A percentile compares a stretch with the other conserved stretches of the same genome.
phyloP scores from a whole-genome alignment of 2,797 vertebrate genomes.

The Poeciliopsis infans region DNA sequence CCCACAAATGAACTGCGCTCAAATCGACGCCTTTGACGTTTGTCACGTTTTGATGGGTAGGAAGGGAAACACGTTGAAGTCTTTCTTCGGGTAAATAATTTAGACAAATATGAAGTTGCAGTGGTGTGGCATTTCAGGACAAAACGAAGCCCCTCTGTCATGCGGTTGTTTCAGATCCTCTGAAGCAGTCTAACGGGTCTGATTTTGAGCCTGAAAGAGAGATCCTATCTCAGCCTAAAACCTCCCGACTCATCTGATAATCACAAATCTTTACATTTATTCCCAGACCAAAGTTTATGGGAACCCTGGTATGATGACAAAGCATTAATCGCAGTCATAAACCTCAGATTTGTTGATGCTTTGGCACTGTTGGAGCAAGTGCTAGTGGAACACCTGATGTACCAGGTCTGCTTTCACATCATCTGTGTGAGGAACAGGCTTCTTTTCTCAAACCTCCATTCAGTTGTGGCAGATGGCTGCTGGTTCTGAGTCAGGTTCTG shows the following conservation, averaged over 20 bases:
- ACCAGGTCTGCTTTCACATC: not conserved
- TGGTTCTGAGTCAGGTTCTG: too few relatives aligned
- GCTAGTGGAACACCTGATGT: not conserved
- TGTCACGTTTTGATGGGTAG: not conserved
- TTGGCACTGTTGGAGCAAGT: not conserved
- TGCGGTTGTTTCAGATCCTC: not conserved
- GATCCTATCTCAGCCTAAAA: too few relatives aligned
- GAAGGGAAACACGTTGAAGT: not conserved
- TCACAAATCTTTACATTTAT: too few relatives aligned
- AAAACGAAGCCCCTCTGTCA: not conserved
- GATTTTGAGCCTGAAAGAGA: not conserved
- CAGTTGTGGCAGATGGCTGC: too few relatives aligned
- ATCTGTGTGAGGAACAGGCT: not conserved
- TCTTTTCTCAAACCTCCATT: too few relatives aligned
- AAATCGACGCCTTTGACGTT: not conserved
- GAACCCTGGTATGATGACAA: not conserved
- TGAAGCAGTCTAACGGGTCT: not conserved
- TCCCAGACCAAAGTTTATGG: not conserved
- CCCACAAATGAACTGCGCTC: conserved; percentile 30
- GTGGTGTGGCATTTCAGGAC: not conserved
- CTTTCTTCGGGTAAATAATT: not conserved
- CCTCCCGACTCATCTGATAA: too few relatives aligned
- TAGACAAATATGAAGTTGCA: not conserved
- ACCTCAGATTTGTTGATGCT: not conserved
- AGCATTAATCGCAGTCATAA: not conserved